Percentiles rank a stretch among this genome's conserved stretches.
These are phyloP conservation scores for Lasioglossum albipes DNA, from an alignment of 1,140 invertebrate species.

Conservation along the genomic window DNA sequence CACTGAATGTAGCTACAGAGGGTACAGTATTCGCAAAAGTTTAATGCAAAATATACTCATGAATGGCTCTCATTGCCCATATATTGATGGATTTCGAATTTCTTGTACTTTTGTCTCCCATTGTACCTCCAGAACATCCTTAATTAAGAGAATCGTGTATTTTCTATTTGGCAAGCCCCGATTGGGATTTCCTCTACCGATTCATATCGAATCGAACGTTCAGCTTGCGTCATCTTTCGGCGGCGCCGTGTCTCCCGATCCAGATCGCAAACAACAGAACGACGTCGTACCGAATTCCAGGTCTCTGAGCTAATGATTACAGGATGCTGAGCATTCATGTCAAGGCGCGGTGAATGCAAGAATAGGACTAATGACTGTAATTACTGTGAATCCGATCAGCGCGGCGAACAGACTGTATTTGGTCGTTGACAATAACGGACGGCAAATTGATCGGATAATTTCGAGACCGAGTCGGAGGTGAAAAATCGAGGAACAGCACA, in stretches of 20 bases:
- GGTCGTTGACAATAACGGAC: not conserved
- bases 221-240: not conserved
- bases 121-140: no score
- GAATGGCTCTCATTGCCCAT: no score
- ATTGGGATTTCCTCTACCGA: not conserved
- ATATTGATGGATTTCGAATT: no score
- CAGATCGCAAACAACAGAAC: constrained; percentile 38
- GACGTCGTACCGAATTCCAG: constrained; percentile 28
- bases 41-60: no score
- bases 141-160: no score
- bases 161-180: no score
- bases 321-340: constrained; percentile 9
- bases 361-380: not conserved
- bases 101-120: no score
- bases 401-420: not conserved
- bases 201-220: not conserved
- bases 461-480: no score
- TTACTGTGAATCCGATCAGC: constrained; percentile 7
- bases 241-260: constrained; percentile 13
- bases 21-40: no score
- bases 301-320: not conserved
- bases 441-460: no score
- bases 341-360: constrained; percentile 44
- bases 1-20: no score
- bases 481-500: no score